phyloP scores from a whole-genome alignment of 1,140 invertebrate species.

The Hyles vespertilio region DNA sequence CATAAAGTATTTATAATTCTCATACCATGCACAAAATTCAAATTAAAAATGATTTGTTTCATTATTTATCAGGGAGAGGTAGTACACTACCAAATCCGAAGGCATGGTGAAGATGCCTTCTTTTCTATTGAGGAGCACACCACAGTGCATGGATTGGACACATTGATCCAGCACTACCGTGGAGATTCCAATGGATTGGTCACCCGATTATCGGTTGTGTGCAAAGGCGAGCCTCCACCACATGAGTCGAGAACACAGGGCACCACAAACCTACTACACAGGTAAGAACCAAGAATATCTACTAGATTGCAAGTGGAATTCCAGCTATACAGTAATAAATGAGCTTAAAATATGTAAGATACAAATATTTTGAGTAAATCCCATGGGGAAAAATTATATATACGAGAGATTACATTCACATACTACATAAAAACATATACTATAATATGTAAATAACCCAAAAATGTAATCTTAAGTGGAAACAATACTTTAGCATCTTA shows the following conservation, averaged over 20 bases:
- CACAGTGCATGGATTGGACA: slow-evolving; percentile 91
- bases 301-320: too few relatives aligned
- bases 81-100: slow-evolving; percentile 90
- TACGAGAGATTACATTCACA: too few relatives aligned
- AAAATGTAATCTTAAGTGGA: too few relatives aligned
- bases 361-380: too few relatives aligned
- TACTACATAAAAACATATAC: too few relatives aligned
- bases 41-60: not conserved
- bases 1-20: not conserved
- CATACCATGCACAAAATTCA: not conserved
- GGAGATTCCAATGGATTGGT: slow-evolving; percentile 81
- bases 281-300: slow-evolving; percentile 67
- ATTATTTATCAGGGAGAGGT: slow-evolving; percentile 78
- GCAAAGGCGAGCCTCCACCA: slow-evolving; percentile 85
- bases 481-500: too few relatives aligned
- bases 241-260: slow-evolving; percentile 88
- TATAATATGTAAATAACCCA: too few relatives aligned
- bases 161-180: slow-evolving; percentile 89
- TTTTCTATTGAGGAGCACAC: slow-evolving; percentile 91
- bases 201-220: slow-evolving; percentile 74
- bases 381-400: too few relatives aligned
- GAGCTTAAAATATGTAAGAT: too few relatives aligned
- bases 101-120: slow-evolving; percentile 91
- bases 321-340: too few relatives aligned
- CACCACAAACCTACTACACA: slow-evolving; percentile 89